Conservation (phyloP, 2,113 vertebrate genomes). For the Xyrauchen texanus region DNA sequence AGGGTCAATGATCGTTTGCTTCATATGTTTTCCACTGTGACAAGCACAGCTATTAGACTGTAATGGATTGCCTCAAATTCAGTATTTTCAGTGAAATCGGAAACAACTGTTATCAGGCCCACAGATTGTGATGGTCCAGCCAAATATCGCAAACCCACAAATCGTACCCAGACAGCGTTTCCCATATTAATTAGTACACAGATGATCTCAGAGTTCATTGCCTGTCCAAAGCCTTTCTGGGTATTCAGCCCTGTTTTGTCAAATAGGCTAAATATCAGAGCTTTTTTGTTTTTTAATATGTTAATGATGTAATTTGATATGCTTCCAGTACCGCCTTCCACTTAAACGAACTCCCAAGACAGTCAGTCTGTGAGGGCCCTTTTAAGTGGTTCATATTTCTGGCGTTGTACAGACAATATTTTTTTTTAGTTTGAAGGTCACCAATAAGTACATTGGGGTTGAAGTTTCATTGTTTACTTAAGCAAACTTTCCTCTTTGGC, state of each 20-base stretch:
- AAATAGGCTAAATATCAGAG: conserved; percentile 19
- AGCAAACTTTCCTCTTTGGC: not conserved
- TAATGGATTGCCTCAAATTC: not conserved
- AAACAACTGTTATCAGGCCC: not conserved
- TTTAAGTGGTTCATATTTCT: conserved; percentile 38
- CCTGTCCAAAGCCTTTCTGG: not conserved
- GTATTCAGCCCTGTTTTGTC: conserved; percentile 7
- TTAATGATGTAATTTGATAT: conserved; percentile 45
- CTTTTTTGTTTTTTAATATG: conserved; percentile 31
- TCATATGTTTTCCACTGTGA: not conserved
- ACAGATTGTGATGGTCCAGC: not conserved
- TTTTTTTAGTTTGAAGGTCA: conserved; percentile 13
- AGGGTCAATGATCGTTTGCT: not conserved
- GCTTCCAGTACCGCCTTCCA: conserved; percentile 9
- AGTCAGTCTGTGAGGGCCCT: conserved; percentile 18
- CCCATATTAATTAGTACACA: conserved; percentile 5
- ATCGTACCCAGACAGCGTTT: too few species aligned
- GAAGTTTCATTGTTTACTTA: not conserved
- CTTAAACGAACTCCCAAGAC: conserved; percentile 20
- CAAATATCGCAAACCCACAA: conserved; percentile 14
- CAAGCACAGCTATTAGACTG: conserved; percentile 1
- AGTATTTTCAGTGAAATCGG: not conserved
- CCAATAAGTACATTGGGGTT: conserved; percentile 5
- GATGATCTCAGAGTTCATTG: conserved; percentile 3
- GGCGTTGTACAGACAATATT: not conserved